A percentile compares a stretch with the other conserved stretches of the same genome.
Evolutionary conservation across 2,888 invertebrate species (phyloP).

Genomic region (Scrobipalpa costella): DNA sequence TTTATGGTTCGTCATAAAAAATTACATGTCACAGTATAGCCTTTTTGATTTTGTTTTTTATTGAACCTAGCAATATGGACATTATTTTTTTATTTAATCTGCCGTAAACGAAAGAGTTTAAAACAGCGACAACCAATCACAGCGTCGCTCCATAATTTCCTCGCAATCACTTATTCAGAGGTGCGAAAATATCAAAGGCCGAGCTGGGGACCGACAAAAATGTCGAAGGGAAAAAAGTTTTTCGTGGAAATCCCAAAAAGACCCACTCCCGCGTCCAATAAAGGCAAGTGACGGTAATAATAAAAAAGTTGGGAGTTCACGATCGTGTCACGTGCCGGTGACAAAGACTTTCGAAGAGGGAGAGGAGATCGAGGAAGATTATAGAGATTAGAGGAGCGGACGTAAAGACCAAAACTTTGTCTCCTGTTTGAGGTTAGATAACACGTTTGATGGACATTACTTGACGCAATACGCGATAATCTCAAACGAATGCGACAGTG

Average conservation of each 20-base stretch:
- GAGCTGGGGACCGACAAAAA: constrained; percentile 10
- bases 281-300: constrained; percentile 35
- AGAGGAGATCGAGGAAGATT: constrained; percentile 23
- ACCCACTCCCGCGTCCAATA: constrained; percentile 32
- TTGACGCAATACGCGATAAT: background rate
- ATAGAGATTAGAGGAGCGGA: constrained; percentile 25
- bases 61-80: too few species aligned
- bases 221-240: constrained; percentile 5
- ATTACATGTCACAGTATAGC: too few species aligned
- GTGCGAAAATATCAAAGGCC: constrained; percentile 20
- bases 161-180: constrained; percentile 26
- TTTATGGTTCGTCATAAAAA: too few species aligned
- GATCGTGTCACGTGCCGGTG: constrained; percentile 46
- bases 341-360: constrained; percentile 36
- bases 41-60: too few species aligned
- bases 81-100: too few species aligned
- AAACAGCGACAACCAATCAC: constrained; percentile 15
- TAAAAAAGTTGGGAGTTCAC: constrained; percentile 44
- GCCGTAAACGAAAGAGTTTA: background rate
- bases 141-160: constrained; percentile 13
- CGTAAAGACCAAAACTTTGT: constrained; percentile 11
- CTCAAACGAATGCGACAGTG: background rate
- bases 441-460: background rate
- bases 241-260: constrained; percentile 28
- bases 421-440: background rate